Evolutionary conservation across 2,797 vertebrate genomes (phyloP), one percentile per base, ranked within the genome.

Genomic region (Lerista edwardsae): DNA sequence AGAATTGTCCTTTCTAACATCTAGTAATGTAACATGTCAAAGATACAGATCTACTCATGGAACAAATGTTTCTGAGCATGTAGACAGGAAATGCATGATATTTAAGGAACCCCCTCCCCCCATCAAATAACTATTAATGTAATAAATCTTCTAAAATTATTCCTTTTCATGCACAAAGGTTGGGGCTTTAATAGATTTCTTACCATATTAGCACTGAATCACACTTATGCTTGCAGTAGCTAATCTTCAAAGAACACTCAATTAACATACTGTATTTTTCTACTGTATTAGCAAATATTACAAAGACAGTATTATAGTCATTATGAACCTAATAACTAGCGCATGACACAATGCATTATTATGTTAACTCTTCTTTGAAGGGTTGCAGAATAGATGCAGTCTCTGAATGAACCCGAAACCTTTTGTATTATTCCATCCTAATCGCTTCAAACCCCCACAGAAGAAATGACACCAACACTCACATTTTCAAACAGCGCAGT

Each of bases 141-240:
- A 89, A 91, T 74, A 89, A 92, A 93, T 62, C 77, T 87, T 59
- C 94, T 93, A 95, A 94, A 95, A 95, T 91, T 88, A 92, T 92
- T 92, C 80, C 67, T 92, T 90, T 95, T 88, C 71, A 82, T 88
- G 92, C 90, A 88, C 81, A 94, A 84, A 93, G 86, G 83, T 92
- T 94, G 92, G 67, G 41, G 6, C 51, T 91, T 95, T 88, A 94
- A 94, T 93, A 94, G 91, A 95, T 93, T 91, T 69, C 95, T 95
- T 93, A 87, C 87, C 84, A 87, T 93, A 84, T 95, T 90, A 90
- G 75, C 86, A 90, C 64, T 92, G 90, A 94, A 93, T 93, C 78
- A 68, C 89, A 92, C 89, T 94, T 94, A 93, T 81, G 75, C 86
- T 92, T 91, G 90, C 87, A 73, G 75, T 80, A 92, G 84, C 72